Conservation (phyloP, 2,888 invertebrate genomes). For the Deilephila porcellus region DNA sequence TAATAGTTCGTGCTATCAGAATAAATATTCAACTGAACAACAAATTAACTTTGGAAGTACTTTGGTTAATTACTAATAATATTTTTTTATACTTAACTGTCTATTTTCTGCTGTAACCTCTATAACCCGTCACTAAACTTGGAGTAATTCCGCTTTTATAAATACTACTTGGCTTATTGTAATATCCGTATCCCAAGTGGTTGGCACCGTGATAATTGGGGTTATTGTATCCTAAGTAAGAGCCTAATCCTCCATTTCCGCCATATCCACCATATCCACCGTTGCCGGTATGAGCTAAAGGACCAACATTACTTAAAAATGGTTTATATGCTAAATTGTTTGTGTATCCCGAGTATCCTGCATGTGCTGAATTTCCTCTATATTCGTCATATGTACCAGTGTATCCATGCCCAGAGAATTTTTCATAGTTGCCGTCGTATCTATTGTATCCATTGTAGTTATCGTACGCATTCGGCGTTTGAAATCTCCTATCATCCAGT, state of each 20-base stretch:
- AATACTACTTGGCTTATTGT: constrained; percentile 71
- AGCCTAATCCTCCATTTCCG: constrained; percentile 85
- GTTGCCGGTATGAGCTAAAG: constrained; percentile 46
- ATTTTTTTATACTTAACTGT: not conserved
- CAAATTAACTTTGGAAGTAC: constrained; percentile 59
- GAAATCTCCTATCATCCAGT: constrained; percentile 61
- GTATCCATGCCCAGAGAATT: constrained; percentile 26
- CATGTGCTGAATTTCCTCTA: constrained; percentile 9
- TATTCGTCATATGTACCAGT: constrained; percentile 35
- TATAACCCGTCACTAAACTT: constrained; percentile 79
- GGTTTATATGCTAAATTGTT: constrained; percentile 32
- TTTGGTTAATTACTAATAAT: constrained; percentile 58
- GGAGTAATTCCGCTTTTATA: constrained; percentile 76
- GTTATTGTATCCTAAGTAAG: constrained; percentile 85
- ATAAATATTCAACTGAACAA: not conserved
- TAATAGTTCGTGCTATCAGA: constrained; percentile 34
- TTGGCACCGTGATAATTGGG: constrained; percentile 81
- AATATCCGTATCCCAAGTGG: constrained; percentile 86
- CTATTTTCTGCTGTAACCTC: constrained; percentile 75
- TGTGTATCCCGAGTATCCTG: constrained; percentile 34
- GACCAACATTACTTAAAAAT: not conserved
- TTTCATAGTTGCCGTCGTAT: not conserved
- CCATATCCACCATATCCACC: constrained; percentile 85
- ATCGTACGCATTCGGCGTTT: constrained; percentile 34
- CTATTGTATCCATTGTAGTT: constrained; percentile 40